These are phyloP conservation scores for Balanococcus diminutus DNA, from an alignment of 2,888 invertebrate genomes.

Conservation along the genomic window DNA sequence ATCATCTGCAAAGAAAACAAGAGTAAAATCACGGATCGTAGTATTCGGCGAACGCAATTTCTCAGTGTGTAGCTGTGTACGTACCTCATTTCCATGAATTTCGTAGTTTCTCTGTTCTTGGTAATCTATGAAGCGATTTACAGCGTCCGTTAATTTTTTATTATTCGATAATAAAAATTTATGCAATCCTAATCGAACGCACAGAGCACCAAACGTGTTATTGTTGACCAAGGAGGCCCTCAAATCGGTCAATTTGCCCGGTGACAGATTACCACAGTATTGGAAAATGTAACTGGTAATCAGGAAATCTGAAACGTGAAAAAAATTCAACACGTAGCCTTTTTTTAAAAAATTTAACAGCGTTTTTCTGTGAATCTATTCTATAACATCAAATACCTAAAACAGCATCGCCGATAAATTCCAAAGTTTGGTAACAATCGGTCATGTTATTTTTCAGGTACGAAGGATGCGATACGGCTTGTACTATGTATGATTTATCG, in stretches of 20 bases:
- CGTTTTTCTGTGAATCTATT: too few relatives aligned
- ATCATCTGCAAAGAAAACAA: conserved; percentile 60
- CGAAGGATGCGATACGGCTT: conserved; percentile 93
- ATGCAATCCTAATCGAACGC: conserved; percentile 85
- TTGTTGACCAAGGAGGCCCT: conserved; percentile 96
- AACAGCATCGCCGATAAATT: conserved; percentile 91
- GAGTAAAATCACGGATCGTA: neutral
- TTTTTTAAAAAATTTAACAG: too few relatives aligned
- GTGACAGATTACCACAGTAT: conserved; percentile 70
- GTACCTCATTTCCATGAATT: conserved; percentile 70
- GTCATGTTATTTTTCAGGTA: conserved; percentile 74
- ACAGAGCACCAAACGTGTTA: conserved; percentile 87
- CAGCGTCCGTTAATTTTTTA: conserved; percentile 64
- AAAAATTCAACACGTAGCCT: too few relatives aligned
- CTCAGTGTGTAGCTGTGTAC: neutral
- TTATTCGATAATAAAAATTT: conserved; percentile 66
- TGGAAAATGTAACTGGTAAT: conserved; percentile 88
- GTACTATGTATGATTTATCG: conserved; percentile 80
- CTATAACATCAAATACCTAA: conserved; percentile 64
- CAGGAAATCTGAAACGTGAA: conserved; percentile 73
- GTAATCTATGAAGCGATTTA: conserved; percentile 70
- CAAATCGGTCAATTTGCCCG: conserved; percentile 90
- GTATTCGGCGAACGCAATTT: neutral
- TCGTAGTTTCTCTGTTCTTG: conserved; percentile 68
- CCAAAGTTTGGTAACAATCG: conserved; percentile 86